Evolutionary conservation across 2,888 invertebrate genomes (phyloP).

Genomic region (Tenthredo mesomela): DNA sequence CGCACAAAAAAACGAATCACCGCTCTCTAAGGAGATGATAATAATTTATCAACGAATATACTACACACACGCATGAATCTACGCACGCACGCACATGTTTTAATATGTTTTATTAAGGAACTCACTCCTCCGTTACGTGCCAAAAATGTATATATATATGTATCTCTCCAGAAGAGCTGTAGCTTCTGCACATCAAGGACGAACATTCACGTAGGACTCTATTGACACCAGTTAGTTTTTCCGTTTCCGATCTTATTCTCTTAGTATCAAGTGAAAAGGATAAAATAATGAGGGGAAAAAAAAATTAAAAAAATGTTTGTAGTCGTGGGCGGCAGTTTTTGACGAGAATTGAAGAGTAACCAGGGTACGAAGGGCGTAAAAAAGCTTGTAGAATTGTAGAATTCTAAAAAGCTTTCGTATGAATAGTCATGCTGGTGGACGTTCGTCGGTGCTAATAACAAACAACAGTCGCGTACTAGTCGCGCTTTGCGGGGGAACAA

Average conservation of each 20-base stretch:
- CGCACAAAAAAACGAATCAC: constrained; percentile 15
- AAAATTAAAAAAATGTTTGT: background rate
- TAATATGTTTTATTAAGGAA: background rate
- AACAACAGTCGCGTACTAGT: constrained; percentile 33
- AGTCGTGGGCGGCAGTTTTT: background rate
- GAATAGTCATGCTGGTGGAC: constrained; percentile 42
- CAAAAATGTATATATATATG: background rate
- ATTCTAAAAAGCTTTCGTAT: constrained; percentile 35
- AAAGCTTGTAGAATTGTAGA: constrained; percentile 14
- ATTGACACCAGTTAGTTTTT: background rate
- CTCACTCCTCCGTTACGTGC: background rate
- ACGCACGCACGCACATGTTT: background rate
- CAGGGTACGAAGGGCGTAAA: constrained; percentile 2
- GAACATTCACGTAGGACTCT: constrained; percentile 6
- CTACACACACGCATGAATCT: background rate
- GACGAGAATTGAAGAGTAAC: background rate
- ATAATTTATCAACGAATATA: constrained; percentile 22
- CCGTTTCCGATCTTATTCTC: background rate
- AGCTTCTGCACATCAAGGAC: background rate
- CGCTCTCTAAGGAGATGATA: background rate
- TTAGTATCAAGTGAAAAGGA: background rate
- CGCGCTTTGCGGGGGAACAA: constrained; percentile 44
- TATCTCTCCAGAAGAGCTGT: background rate
- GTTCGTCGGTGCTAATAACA: constrained; percentile 37
- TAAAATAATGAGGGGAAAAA: background rate